Evolutionary conservation across 2,113 vertebrate species (phyloP), one percentile per base, ranked within the genome.

Genomic region (Odobenus rosmarus): DNA sequence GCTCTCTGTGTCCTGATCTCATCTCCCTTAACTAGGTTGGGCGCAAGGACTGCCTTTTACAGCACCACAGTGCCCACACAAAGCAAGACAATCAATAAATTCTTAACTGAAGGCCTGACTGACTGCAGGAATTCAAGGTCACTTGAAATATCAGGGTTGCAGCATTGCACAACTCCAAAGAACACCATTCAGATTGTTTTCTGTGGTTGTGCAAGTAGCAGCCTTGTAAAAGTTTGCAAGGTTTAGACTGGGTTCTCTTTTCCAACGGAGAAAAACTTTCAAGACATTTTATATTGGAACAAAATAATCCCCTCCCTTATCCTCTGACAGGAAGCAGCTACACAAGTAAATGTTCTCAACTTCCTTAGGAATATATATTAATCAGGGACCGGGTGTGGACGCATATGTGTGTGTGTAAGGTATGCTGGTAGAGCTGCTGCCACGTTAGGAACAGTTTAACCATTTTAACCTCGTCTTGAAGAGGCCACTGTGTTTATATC

Each of bases 101-200:
- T 95, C 83, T 98, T 95, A 90, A 97, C 81, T 72, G 76, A 95
- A 94, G 72, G 76, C 64, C 81, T 80, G 59, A 49, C 51, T 92
- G 87, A 93, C 51, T 95, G 23, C 67, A 94, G 88, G 94, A 96
- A 96, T 95, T 93, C 94, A 96, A 96, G 97, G 96, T 94, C 88
- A 64, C 51, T 46, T 86, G 85, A 95, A 93, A 97, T 96, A 90
- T 72, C 89, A 69, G 95, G 77, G 39, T 95, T 26, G 1, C 13
- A 74, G 80, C 84, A 57, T 96, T 97, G 53, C 88, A 88, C 79
- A 97, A 88, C 23, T 94, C 80, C 31, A 57, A 93, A 93, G 90
- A 96, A 69, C 18, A 14, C 87, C 62, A 33, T 92, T 96, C 85
- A 93, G 10, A 83, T 94, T 97, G 61, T 61, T 46, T 80, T 92